Evolutionary conservation across 92 coral and sea anemone species (phyloP), one percentile per base, ranked within the genome.

Genomic region (Heteractis magnifica): DNA sequence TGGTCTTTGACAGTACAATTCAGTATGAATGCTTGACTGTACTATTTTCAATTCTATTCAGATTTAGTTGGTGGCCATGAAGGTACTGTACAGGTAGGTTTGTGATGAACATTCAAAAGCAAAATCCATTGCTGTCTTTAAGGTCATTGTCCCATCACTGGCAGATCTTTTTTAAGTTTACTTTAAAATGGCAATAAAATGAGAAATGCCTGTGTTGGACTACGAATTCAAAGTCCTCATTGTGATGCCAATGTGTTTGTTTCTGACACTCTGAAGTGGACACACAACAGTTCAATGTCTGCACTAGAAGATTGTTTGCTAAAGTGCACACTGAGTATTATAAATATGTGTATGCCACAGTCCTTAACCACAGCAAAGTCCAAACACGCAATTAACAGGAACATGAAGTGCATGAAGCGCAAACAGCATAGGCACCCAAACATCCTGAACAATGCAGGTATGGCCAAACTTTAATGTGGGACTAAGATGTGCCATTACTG

Each of bases 391-490:
- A 12, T 83, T 72, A 51, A 76, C 87, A 55, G 87, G 81, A 84
- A 84, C 76, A 84, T 26, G 73, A 68, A 76, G 65, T 16, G 80
- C 62, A 83, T 75, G 80, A 83, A 59, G 81, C 81, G 81, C 87
- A 76, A 58, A 84, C 87, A 55, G 79, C 78, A 65, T 19, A 72
- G 78, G 82, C 87, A 72, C 82, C 87, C 87, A 77, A 58, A 76
- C 84, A 81, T 81, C 84, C 71, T 64, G 84, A 81, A 81, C 87
- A 76, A 84, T 41, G 76, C 81, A 75, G 81, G 48, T 51, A 23
- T 56, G 81, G 49, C 81, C 81, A 83, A 82, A 68, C 56, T 59
- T 81, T 81, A 49, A 19, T 59, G 86, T 74, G 81, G 80, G 76
- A 18, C 68, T 78, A 49, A 49, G 59, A 52, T 75, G 79, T 70